Evolutionary conservation across 1,140 invertebrate species (phyloP).

Genomic region (Rhopalosiphum maidis): DNA sequence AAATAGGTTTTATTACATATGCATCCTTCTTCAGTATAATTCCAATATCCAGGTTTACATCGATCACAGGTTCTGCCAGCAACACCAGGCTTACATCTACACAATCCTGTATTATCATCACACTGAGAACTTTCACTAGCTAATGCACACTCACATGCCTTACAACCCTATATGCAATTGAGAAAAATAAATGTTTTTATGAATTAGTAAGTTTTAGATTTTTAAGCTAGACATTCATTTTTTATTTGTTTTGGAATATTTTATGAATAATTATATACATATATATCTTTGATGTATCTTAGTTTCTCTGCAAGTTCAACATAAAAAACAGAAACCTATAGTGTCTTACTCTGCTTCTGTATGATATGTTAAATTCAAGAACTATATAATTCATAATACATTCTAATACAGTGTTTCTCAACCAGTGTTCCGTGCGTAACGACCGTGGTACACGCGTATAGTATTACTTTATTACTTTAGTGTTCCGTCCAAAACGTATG

Average conservation of each 20-base stretch:
- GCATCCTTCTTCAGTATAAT: slow-evolving; percentile 86
- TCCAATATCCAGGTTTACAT: slow-evolving; percentile 93
- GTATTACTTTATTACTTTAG: no score
- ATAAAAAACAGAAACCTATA: background rate
- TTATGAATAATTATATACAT: no score
- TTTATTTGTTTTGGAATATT: background rate
- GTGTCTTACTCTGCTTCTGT: background rate
- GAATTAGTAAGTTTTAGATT: background rate
- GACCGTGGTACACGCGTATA: no score
- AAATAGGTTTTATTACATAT: slow-evolving; percentile 71
- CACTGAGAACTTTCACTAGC: slow-evolving; percentile 84
- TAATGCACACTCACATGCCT: slow-evolving; percentile 79
- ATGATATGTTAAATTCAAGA: background rate
- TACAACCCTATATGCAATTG: slow-evolving; percentile 71
- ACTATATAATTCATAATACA: background rate
- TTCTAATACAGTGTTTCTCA: background rate
- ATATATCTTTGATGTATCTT: no score
- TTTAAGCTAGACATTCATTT: background rate
- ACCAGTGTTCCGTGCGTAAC: no score
- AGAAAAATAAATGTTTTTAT: background rate
- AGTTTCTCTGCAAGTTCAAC: background rate
- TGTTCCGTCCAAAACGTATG: no score
- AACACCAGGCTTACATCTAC: slow-evolving; percentile 86
- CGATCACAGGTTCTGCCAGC: slow-evolving; percentile 85
- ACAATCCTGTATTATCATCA: slow-evolving; percentile 82